Evolutionary conservation across 2,797 vertebrate species (phyloP), one percentile per base, ranked within the genome.

Genomic region (Tiaroga cobitis): DNA sequence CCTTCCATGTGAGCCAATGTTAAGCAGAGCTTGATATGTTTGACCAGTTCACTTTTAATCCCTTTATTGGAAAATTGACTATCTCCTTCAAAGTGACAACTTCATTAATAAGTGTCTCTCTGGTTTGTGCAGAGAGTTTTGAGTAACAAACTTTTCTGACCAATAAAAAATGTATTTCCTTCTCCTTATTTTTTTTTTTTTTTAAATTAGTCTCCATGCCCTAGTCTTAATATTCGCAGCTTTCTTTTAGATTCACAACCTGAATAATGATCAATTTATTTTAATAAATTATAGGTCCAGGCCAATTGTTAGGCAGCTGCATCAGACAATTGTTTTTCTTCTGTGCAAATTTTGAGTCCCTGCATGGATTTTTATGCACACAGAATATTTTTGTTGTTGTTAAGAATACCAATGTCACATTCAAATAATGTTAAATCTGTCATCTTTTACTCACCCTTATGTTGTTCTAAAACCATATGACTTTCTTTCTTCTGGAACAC

Each of bases 221-320:
- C 10, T 43, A 18, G 46, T 43, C 34, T 77, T 56, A 16, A 84
- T 59, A 78, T 69, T 78, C 37, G 8, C 9, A 26, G 26, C 46
- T 24, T 65, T 29, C 19, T 41, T 72, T 72, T 67, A 61, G 67
- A 34, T 79, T 49, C 76, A 49, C 76, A 79, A 29, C 37, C 54
- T 61, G 67, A 79, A 37, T 72, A 61, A 29, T 70, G 39, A 79
- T 72, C 11, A n/a, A 16, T 69, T 70, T 26, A 54, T 70, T 80
- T 85, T 6, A 79, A 70, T 70, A 70, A 59, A 56, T 80, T 24
- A 84, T 79, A 79, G 19, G 21, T 24, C 21, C 32, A 70, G n/a
- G 13, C n/a, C 19, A 46, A 68, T 69, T 78, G 37, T 78, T 78
- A 63, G 29, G 51, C 19, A 37, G 21, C 29, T 63, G 13, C 19